Evolutionary conservation across 2,797 vertebrate species (phyloP).

Genomic region (Fistularia commersonii): DNA sequence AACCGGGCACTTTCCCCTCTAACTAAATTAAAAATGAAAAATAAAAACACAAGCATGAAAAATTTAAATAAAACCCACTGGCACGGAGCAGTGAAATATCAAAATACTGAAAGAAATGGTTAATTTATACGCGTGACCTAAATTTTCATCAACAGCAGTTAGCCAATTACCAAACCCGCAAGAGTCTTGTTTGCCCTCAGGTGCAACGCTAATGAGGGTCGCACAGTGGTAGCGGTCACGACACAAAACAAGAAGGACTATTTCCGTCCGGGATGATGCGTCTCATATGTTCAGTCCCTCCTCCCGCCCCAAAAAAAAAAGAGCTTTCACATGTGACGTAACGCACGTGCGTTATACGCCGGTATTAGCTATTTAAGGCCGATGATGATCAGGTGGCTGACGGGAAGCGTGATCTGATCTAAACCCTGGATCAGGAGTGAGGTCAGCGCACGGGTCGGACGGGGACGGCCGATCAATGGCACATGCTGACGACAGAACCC

Average conservation of each 20-base stretch:
- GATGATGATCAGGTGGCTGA: constrained; percentile 18
- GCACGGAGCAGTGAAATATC: constrained; percentile 48
- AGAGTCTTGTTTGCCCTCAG: constrained; percentile 39
- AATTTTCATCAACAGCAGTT: constrained; percentile 46
- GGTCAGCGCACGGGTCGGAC: neutral
- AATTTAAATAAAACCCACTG: constrained; percentile 48
- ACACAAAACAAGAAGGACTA: no score
- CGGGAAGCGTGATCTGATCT: constrained; percentile 16
- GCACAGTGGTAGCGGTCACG: neutral
- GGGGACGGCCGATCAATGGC: constrained; percentile 18
- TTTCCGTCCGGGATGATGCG: no score
- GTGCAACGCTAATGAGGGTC: constrained; percentile 70
- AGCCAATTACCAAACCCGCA: constrained; percentile 52
- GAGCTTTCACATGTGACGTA: no score
- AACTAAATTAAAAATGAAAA: constrained; percentile 32
- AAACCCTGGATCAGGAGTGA: constrained; percentile 12
- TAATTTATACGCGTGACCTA: constrained; percentile 66
- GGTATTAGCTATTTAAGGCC: constrained; percentile 31
- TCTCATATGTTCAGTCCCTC: no score
- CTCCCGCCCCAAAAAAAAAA: no score
- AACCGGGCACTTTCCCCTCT: constrained; percentile 19
- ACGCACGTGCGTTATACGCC: no score
- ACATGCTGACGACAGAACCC: neutral
- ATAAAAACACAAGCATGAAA: constrained; percentile 44
- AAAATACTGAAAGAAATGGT: constrained; percentile 55